Evolutionary conservation across 2,113 vertebrate genomes (phyloP).

Genomic region (Dasyurus viverrinus): DNA sequence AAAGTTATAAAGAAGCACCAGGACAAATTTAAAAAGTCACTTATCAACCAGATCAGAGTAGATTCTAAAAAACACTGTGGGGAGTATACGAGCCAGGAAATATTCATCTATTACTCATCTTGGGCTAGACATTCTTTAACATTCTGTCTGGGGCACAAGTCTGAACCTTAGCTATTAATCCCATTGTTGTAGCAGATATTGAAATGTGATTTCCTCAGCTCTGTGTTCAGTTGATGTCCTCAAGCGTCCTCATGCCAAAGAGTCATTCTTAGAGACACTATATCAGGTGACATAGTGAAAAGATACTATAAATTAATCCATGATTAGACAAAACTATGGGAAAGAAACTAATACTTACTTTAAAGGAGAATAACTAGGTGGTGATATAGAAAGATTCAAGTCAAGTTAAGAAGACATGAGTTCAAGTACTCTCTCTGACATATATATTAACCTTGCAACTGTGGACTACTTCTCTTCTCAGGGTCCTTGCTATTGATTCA

Average conservation of each 20-base stretch:
- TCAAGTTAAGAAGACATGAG: not conserved
- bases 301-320: not conserved
- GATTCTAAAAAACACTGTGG: not conserved
- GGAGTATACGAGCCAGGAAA: conserved; percentile 11
- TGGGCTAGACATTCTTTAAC: not conserved
- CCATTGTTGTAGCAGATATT: not conserved
- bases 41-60: not conserved
- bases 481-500: not conserved
- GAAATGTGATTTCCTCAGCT: not conserved
- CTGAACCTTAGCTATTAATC: not conserved
- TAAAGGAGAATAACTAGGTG: not conserved
- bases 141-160: not conserved
- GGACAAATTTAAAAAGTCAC: conserved; percentile 3
- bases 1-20: not conserved
- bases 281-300: not conserved
- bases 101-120: not conserved
- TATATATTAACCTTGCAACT: not conserved
- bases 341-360: not conserved
- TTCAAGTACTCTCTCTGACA: not conserved
- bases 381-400: not conserved
- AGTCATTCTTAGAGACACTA: not conserved
- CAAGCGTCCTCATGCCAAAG: not conserved
- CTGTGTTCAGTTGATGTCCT: not conserved
- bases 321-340: not conserved
- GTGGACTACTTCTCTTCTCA: not conserved